Conservation (phyloP, 1,140 invertebrate species). For the Agrilus planipennis region DNA sequence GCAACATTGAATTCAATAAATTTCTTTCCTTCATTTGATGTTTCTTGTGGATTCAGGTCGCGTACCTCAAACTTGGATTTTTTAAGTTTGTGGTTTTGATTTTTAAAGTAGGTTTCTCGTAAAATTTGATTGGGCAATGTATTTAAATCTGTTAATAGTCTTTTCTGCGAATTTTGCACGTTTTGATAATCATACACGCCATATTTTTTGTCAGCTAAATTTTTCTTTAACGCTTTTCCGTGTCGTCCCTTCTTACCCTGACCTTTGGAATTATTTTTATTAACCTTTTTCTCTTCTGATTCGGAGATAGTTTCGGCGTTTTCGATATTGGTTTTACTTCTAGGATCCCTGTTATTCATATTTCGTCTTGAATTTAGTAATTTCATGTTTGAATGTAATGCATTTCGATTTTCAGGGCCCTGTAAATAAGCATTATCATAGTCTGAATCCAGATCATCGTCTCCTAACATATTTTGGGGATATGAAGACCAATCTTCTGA, state of each 20-base stretch:
- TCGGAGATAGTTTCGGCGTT: conserved; percentile 10
- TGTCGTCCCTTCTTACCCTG: conserved; percentile 9
- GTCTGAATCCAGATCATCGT: conserved; percentile 11
- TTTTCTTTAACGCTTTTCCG: conserved; percentile 15
- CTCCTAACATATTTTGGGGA: too few species aligned
- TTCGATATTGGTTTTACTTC: conserved; percentile 23
- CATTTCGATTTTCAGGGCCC: conserved; percentile 6
- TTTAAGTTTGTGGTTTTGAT: conserved; percentile 25
- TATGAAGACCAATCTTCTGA: conserved; percentile 4
- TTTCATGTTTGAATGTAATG: conserved; percentile 7
- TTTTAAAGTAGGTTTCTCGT: conserved; percentile 31
- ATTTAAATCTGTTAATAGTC: conserved; percentile 25
- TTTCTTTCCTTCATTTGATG: conserved; percentile 23
- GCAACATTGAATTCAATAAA: conserved; percentile 26
- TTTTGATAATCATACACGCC: conserved; percentile 29
- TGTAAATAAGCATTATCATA: conserved; percentile 10
- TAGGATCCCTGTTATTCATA: conserved; percentile 21
- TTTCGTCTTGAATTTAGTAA: background rate
- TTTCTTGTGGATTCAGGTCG: conserved; percentile 25
- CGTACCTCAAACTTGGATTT: conserved; percentile 31
- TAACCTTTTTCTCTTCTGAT: background rate
- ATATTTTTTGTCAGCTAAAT: conserved; percentile 15
- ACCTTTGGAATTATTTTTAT: conserved; percentile 6
- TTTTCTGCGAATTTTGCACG: conserved; percentile 21
- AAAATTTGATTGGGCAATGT: conserved; percentile 28